A percentile compares a stretch with the other conserved stretches of the same genome.
phyloP scores from a whole-genome alignment of 2,113 vertebrate genomes.

The Sciurus niger region DNA sequence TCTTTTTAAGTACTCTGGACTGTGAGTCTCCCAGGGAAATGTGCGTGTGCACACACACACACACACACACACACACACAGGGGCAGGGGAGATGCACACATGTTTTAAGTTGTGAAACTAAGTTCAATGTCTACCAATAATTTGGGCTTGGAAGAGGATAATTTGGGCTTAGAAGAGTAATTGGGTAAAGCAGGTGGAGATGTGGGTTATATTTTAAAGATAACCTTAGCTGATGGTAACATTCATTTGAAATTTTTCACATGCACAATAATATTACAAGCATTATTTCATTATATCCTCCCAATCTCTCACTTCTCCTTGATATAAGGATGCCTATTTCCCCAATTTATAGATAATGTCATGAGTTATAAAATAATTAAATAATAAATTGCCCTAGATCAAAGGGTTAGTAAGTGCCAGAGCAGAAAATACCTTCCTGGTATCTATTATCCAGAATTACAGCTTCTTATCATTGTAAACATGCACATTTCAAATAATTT shows the following conservation, averaged over 20 bases:
- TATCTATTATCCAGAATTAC: background rate
- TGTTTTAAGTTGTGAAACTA: background rate
- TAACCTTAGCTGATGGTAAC: background rate
- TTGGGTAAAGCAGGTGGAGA: background rate
- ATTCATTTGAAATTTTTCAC: background rate
- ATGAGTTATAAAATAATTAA: background rate
- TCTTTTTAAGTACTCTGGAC: background rate
- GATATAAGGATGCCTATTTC: background rate
- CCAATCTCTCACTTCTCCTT: background rate
- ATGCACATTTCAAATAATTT: background rate
- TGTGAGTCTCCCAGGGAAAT: background rate
- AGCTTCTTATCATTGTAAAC: background rate
- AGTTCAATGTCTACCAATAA: background rate
- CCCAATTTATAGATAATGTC: background rate
- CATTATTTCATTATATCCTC: background rate
- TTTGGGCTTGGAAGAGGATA: background rate
- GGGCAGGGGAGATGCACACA: no score
- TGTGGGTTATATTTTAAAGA: background rate
- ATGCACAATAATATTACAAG: background rate
- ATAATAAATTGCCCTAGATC: background rate
- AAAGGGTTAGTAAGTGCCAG: background rate
- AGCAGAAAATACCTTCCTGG: background rate
- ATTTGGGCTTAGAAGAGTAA: background rate
- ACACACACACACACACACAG: background rate
- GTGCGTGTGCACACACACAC: accelerated